Conservation (phyloP, 1,140 invertebrate species). For the Drosophila kepulauana region DNA sequence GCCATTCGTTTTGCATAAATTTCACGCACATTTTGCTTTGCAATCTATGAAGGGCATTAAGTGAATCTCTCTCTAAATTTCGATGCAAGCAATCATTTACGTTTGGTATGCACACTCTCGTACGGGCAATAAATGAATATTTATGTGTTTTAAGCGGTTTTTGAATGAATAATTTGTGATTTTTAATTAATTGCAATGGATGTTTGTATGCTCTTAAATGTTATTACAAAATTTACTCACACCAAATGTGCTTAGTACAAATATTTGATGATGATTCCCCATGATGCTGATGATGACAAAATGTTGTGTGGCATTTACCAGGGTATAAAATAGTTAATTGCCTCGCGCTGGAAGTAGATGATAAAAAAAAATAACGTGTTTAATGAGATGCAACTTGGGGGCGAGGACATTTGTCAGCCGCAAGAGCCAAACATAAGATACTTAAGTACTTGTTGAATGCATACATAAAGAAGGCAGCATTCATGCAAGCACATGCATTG, state of each 20-base stretch:
- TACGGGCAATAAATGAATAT: conserved; percentile 17
- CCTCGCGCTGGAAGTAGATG: not conserved
- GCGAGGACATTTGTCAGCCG: not conserved
- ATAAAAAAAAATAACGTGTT: not conserved
- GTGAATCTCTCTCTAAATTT: conserved; percentile 31
- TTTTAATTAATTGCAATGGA: conserved; percentile 27
- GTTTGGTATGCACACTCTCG: not conserved
- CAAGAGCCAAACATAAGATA: not conserved
- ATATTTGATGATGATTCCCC: conserved; percentile 4
- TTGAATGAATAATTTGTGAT: conserved; percentile 17
- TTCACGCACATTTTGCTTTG: conserved; percentile 40
- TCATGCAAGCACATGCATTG: not conserved
- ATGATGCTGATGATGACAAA: not conserved
- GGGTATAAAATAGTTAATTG: conserved; percentile 48
- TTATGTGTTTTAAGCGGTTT: conserved; percentile 26
- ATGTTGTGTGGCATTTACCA: conserved; percentile 11
- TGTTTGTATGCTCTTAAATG: conserved; percentile 9
- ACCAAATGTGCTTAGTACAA: conserved; percentile 3
- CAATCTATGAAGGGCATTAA: conserved; percentile 26
- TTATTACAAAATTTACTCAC: conserved; percentile 13
- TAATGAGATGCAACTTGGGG: not conserved
- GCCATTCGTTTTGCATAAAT: conserved; percentile 50
- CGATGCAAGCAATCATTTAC: conserved; percentile 31
- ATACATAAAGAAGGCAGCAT: not conserved
- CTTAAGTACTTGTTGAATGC: conserved; percentile 45